Base-by-base conservation (phyloP, 2,113 vertebrate genomes). In the Macrotis lagotis region DNA sequence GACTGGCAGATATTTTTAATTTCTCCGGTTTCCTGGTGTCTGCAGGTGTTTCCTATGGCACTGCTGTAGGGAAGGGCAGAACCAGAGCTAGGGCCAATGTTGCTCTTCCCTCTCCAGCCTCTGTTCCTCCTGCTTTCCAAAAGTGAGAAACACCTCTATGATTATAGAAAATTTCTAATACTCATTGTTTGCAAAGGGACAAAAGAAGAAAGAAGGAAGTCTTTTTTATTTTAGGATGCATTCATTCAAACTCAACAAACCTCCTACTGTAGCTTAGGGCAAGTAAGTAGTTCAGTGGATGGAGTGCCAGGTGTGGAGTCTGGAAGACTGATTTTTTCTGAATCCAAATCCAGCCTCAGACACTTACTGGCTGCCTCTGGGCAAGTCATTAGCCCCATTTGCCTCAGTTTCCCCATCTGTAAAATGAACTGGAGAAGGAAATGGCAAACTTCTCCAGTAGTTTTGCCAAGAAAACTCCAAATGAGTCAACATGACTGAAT, bases 31-130 rank as follows among this genome's bases (percentile, higher is more conserved):
- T 97, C 97, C 97, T 83, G 95, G 88, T 31, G 88, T 94, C 90
- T 88, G 31, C 97, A 97, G 96, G 95, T 96, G 96, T 96, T 97
- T 98, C 97, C 97, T 97, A 53, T 44, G 90, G 88, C 31, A 37
- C 49, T 26, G 25, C 97, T 37, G 8, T 94, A 24, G 25, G 93
- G 47, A 94, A 91, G 48, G 50, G 44, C 94, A 51, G 90, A 90
- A 53, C 31, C n/a, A 22, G 0, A 91, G 93, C 8, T 1, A 37
- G 37, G 50, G 50, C 0, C 0, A 2, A 6, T 26, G 37, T 22
- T 7, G 37, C 44, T 0, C 10, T 6, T 8, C 26, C 25, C 26
- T 44, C 51, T 25, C 24, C 8, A 37, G 12, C 37, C 8, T 44
- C 91, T 5, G 16, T 31, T 0, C 22, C 12, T 0, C 2, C 48